Evolutionary conservation across 92 coral and sea anemone species (phyloP).

Genomic region (Isaurus tuberculatus): DNA sequence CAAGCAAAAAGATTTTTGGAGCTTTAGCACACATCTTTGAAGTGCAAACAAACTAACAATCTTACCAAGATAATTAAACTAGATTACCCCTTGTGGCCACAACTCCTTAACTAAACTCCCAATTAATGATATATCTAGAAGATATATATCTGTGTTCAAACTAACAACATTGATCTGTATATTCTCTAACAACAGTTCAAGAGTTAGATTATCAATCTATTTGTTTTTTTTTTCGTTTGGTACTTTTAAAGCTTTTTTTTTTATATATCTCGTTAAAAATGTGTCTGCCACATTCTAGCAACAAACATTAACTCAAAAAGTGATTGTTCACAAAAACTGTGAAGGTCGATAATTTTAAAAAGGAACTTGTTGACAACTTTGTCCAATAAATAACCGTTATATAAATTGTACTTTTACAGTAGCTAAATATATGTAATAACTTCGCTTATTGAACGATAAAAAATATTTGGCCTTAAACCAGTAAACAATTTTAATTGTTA

Average conservation of each 20-base stretch:
- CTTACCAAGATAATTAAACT: not conserved
- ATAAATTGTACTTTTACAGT: constrained; percentile 11
- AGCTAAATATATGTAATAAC: constrained; percentile 31
- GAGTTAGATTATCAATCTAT: not conserved
- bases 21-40: not conserved
- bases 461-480: constrained; percentile 20
- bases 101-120: not conserved
- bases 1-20: not conserved
- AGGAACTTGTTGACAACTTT: constrained; percentile 42
- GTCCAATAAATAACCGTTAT: constrained; percentile 49
- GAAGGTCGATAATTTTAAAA: constrained; percentile 50
- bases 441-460: constrained; percentile 45
- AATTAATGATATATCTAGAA: not conserved
- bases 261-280: constrained; percentile 11
- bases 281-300: constrained; percentile 6
- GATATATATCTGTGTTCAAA: not conserved
- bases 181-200: not conserved
- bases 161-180: not conserved
- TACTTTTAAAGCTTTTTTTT: constrained; percentile 21
- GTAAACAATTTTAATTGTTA: constrained; percentile 11
- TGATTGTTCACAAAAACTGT: constrained; percentile 43
- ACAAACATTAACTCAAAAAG: constrained; percentile 36
- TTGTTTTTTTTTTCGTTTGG: constrained; percentile 7
- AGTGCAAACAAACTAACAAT: not conserved
- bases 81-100: not conserved